Evolutionary conservation across 2,113 vertebrate species (phyloP), one percentile per base, ranked within the genome.

Genomic region (Stegostoma tigrinum): DNA sequence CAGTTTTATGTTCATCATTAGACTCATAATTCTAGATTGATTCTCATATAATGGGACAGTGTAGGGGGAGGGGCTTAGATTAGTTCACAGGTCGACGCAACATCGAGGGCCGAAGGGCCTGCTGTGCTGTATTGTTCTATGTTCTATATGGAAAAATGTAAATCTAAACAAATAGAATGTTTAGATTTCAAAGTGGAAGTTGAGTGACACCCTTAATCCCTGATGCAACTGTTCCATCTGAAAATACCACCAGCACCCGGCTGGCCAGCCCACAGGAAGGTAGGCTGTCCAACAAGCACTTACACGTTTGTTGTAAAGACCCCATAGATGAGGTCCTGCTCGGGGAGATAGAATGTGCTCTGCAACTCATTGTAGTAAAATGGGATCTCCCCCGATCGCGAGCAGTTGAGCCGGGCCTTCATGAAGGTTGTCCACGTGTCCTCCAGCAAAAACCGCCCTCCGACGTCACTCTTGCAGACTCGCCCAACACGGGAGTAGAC

Each of bases 401-500:
- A 99, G 97, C 98, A 99, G 96, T 98, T 98, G 96, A 99, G 97
- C 48, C 98, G 97, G 70, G 98, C 98, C 96, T 99, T 99, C 97
- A 98, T 98, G 96, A 98, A 99, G 0, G 98, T 99, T 66, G 98
- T 99, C 98, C 98, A 99, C 0, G 98, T 99, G 97, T 98, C 98
- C 96, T 99, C 98, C 96, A 99, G 98, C 96, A 99, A 96, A 97
- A 99, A 99, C 94, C 98, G 98, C 2, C 98, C 98, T 2, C 98
- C 98, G 0, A 98, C 97, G 67, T 99, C 98, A 2, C 98, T 98
- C 97, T 98, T 98, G 96, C 98, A 99, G 96, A 99, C 98, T 0
- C 98, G 97, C 23, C 98, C 98, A 97, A 99, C 98, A 0, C 98
- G 98, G 14, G 98, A 99, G 96, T 98, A 98, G 94, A 99, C 98